A percentile compares a stretch with the other conserved stretches of the same genome.
phyloP scores from a whole-genome alignment of 2,113 vertebrate species.

The Dolichotis patagonum region DNA sequence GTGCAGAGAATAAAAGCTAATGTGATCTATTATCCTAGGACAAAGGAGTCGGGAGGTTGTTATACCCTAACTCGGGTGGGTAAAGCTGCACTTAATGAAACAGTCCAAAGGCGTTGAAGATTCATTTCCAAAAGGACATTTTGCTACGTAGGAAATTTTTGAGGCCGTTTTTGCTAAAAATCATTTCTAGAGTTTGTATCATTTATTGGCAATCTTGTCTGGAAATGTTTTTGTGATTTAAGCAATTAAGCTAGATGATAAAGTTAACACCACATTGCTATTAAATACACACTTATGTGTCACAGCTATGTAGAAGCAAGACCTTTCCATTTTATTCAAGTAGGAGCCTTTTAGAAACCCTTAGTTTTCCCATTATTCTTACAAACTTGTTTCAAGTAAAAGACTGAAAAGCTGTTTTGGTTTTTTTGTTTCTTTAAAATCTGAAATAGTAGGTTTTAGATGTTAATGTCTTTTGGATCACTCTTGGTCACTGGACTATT shows the following conservation, averaged over 20 bases:
- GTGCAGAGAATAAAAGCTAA: constrained; percentile 83
- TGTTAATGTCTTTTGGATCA: constrained; percentile 75
- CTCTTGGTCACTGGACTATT: constrained; percentile 72
- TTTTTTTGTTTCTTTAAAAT: constrained; percentile 36
- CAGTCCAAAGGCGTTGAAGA: constrained; percentile 76
- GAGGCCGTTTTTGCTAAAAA: constrained; percentile 85
- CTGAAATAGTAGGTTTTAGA: constrained; percentile 74
- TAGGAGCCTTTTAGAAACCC: constrained; percentile 71
- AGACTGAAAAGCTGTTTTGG: constrained; percentile 71
- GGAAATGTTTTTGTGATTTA: constrained; percentile 81
- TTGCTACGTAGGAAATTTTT: constrained; percentile 86
- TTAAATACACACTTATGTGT: constrained; percentile 42
- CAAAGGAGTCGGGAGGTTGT: constrained; percentile 74
- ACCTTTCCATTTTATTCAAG: constrained; percentile 70
- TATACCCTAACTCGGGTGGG: constrained; percentile 70
- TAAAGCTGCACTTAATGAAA: constrained; percentile 64
- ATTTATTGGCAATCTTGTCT: constrained; percentile 77
- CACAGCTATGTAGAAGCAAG: constrained; percentile 66
- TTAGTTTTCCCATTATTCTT: constrained; percentile 73
- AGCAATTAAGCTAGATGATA: constrained; percentile 78
- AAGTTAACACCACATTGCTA: constrained; percentile 67
- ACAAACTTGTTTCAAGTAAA: constrained; percentile 80
- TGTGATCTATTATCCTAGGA: constrained; percentile 78
- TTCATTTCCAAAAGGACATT: constrained; percentile 85
- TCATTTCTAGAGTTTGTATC: constrained; percentile 87